Conservation (phyloP, 2,113 vertebrate species). For the Damaliscus lunatus region DNA sequence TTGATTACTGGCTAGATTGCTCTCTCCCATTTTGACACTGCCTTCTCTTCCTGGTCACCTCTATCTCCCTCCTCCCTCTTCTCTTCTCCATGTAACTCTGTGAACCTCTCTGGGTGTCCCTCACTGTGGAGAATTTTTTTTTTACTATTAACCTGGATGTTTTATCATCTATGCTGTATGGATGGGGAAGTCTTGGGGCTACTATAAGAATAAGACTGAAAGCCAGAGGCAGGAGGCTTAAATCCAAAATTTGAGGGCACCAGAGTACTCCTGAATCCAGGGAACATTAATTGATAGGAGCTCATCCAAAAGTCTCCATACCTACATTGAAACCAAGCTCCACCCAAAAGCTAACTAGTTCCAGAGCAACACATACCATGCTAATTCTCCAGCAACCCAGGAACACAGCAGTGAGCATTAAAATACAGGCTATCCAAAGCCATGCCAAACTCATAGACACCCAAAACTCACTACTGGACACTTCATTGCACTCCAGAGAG, state of each 20-base stretch:
- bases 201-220: not conserved
- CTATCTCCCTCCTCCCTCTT: not conserved
- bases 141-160: not conserved
- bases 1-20: not conserved
- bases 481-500: not conserved
- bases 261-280: not conserved
- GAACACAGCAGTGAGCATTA: not conserved
- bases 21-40: not conserved
- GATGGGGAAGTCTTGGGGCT: not conserved
- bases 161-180: not conserved
- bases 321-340: not conserved
- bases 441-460: not conserved
- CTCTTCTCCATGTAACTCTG: not conserved
- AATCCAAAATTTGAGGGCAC: not conserved
- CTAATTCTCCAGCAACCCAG: not conserved
- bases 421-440: not conserved
- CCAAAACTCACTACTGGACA: not conserved
- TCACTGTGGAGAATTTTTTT: not conserved
- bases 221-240: not conserved
- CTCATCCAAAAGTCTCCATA: not conserved
- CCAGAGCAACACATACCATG: not conserved
- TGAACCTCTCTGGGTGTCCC: not conserved
- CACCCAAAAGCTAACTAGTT: not conserved
- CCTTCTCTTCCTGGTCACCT: not conserved
- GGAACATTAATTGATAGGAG: not conserved